These are phyloP conservation scores for Gouania willdenowi DNA, from an alignment of 2,797 vertebrate species.

Conservation along the genomic window DNA sequence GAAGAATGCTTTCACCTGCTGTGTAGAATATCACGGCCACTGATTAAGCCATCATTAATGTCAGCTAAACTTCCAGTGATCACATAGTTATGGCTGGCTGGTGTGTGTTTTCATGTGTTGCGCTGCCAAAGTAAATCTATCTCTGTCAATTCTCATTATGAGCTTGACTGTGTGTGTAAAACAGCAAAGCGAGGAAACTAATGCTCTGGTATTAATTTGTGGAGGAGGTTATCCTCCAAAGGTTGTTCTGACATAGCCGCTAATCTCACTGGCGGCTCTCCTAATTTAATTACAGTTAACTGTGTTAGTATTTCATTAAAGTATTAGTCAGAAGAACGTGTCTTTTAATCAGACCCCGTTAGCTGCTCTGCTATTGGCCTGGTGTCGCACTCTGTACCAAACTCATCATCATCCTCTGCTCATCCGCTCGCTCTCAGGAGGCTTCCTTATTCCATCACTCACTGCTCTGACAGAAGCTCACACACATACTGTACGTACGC, in stretches of 20 bases:
- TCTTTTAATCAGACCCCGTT: conserved; percentile 52
- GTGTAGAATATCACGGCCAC: no score
- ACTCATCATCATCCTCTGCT: conserved; percentile 46
- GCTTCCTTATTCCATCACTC: conserved; percentile 62
- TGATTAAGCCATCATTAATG: no score
- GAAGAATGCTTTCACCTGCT: no score
- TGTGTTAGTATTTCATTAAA: conserved; percentile 76
- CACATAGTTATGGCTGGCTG: neutral
- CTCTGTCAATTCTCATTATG: conserved; percentile 9
- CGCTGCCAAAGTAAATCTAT: conserved; percentile 1
- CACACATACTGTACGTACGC: conserved; percentile 1
- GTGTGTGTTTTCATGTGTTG: neutral
- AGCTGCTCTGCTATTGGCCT: conserved; percentile 6
- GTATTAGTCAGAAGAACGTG: conserved; percentile 64
- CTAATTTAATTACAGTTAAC: conserved; percentile 75
- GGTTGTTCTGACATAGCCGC: conserved; percentile 55
- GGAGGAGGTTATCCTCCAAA: conserved; percentile 59
- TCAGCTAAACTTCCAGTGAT: no score
- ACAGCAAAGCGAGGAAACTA: conserved; percentile 41
- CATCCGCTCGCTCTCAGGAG: conserved; percentile 50
- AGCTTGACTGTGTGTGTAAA: conserved; percentile 27
- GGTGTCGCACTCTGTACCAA: conserved; percentile 32
- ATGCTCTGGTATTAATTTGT: conserved; percentile 56
- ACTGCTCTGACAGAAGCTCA: conserved; percentile 45
- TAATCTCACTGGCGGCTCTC: conserved; percentile 70